Evolutionary conservation across 2,797 vertebrate genomes (phyloP), one percentile per base, ranked within the genome.

Genomic region (Melanotaenia maccullochi): DNA sequence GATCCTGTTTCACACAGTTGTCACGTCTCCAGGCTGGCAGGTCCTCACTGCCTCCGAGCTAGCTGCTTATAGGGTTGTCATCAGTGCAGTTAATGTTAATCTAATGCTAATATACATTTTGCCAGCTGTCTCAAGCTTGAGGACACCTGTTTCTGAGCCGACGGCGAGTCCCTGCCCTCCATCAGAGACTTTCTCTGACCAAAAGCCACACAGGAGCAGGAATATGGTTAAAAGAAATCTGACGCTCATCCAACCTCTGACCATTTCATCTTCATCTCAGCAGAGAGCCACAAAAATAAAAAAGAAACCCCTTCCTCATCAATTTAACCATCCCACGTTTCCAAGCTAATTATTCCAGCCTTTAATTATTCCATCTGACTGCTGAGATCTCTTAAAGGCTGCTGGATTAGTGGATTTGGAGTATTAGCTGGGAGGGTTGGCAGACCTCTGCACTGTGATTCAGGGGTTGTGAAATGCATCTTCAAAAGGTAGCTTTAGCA

Each of bases 321-420:
- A 69, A 78, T 89, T 82, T 87, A 85, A 93, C 89, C 87, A 83
- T 63, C 59, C 71, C 71, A 70, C 73, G 69, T 90, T 85, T 79
- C 80, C 76, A 33, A 75, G 83, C 87, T 91, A 92, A 92, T 92
- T 91, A 91, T 92, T 91, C 86, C 80, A 78, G 80, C 79, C 89
- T 92, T 90, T 92, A 94, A 93, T 93, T 92, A 90, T 90, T 90
- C 87, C 86, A 89, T 87, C 88, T 81, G 68, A 86, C 90, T 60
- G 83, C 86, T 66, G 89, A 90, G 91, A 93, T 92, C 84, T 85
- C 79, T 90, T 92, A 92, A 93, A 93, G 86, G 88, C 87, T 87
- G 80, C 80, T 76, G 94, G 93, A 95, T 95, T 95, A 95, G 86
- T 77, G 93, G 93, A 94, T 93, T 93, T 92, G 85, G 71, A 88